Percentiles rank a stretch among this genome's conserved stretches.
phyloP scores from a whole-genome alignment of 2,113 vertebrate genomes.

The Pycnonotus jocosus region DNA sequence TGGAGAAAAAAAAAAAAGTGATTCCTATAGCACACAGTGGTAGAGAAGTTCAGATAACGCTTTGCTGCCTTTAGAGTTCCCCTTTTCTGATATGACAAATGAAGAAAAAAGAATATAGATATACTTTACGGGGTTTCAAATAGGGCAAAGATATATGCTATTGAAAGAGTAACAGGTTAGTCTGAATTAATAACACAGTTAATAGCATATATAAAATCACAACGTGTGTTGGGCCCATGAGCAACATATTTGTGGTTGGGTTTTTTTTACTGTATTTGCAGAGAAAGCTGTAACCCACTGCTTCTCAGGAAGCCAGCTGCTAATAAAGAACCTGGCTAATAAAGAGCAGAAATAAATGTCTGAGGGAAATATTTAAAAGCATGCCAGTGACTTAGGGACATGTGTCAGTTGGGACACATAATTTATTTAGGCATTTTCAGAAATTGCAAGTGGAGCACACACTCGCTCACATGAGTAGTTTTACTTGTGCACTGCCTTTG shows the following conservation, averaged over 20 bases:
- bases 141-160: neutral
- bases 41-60: neutral
- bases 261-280: neutral
- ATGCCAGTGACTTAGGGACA: neutral
- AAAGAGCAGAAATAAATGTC: neutral
- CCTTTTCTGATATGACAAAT: neutral
- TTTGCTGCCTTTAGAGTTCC: neutral
- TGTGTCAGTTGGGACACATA: neutral
- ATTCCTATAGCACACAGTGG: neutral
- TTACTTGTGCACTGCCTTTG: neutral
- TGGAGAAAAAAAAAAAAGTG: neutral
- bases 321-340: neutral
- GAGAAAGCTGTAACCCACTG: neutral
- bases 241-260: neutral
- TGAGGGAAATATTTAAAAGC: neutral
- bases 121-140: neutral
- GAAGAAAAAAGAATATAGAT: neutral
- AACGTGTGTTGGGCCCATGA: neutral
- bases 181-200: neutral
- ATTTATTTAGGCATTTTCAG: constrained; percentile 22
- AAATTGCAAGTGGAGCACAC: neutral
- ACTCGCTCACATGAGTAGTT: neutral
- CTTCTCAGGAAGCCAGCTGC: neutral
- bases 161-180: neutral
- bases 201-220: neutral